Base-by-base conservation (phyloP, 2,113 vertebrate genomes). In the Aegotheles bennettii region DNA sequence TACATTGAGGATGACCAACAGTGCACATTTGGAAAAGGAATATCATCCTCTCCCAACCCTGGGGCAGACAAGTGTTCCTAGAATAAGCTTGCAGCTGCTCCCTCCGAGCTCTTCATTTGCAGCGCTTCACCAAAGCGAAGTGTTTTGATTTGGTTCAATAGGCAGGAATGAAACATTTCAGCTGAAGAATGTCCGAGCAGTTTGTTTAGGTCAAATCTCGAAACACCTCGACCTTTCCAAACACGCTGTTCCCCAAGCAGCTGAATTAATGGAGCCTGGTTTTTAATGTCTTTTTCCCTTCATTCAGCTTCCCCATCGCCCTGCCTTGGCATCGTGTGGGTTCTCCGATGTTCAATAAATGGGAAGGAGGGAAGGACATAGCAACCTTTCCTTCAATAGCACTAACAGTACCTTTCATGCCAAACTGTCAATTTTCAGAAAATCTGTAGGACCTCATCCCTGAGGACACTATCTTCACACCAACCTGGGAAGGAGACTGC, bases 121-220 rank as follows among this genome's bases (percentile, higher is more conserved):
- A 78, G 38, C 0, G 5, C 31, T 92, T 50, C 80, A 74, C 69
- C 21, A 11, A 64, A 94, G 56, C 51, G 42, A 63, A 74, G 36
- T 64, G 51, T 81, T 94, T 81, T 91, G 86, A 94, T 92, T 95
- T 78, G 89, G 56, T 92, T 94, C 84, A 75, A 60, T 86, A 84
- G n/a, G 43, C 91, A 95, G 73, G 14, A 93, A 71, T 45, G 51
- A 92, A 94, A 68, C 69, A 67, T 92, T 89, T 78, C 43, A 77
- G 61, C 69, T 67, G 64, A 94, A 89, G 67, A 85, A 89, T 35
- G 63, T 50, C 51, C 36, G 73, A 89, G 87, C 47, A 70, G 87
- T 96, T 93, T 90, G 84, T 92, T 93, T 71, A 82, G 84, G 93
- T 89, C 87, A 80, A 92, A 94, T 23, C n/a, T n/a, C n/a, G 73